Conservation (phyloP, 2,113 vertebrate species). For the Nanger granti region DNA sequence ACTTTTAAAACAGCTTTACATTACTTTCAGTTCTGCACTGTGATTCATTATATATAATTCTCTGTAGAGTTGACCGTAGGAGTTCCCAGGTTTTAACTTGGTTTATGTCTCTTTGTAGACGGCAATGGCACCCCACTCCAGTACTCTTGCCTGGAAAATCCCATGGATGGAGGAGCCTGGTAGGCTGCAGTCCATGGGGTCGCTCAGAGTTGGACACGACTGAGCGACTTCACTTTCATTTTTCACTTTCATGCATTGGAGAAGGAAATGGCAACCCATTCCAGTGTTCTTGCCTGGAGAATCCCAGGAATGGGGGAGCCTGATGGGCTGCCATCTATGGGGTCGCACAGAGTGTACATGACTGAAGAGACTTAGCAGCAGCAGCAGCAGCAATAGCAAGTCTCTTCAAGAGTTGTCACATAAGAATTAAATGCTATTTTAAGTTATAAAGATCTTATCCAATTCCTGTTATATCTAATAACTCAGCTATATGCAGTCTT, state of each 20-base stretch:
- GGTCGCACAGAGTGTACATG: accelerated
- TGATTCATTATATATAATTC: not conserved
- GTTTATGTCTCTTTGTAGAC: not conserved
- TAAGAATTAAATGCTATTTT: not conserved
- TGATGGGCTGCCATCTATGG: too few species aligned
- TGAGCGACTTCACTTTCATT: too few species aligned
- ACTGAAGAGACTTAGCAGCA: too few species aligned
- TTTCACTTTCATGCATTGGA: too few species aligned
- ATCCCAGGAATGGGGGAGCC: too few species aligned
- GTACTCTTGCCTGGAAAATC: too few species aligned
- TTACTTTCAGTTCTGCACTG: not conserved
- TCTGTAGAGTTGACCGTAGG: not conserved
- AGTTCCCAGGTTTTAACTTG: not conserved
- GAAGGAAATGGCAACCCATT: too few species aligned
- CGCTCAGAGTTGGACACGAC: too few species aligned
- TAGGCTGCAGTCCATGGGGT: too few species aligned
- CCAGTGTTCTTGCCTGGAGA: too few species aligned
- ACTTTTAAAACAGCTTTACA: not conserved
- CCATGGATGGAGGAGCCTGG: too few species aligned
- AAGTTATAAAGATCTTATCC: not conserved
- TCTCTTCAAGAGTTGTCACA: not conserved
- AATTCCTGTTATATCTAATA: not conserved
- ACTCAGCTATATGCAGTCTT: not conserved
- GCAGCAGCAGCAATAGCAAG: not conserved
- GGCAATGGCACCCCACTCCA: too few species aligned